Evolutionary conservation across 2,797 vertebrate species (phyloP).

Genomic region (Hyperoplus lanceolatus): DNA sequence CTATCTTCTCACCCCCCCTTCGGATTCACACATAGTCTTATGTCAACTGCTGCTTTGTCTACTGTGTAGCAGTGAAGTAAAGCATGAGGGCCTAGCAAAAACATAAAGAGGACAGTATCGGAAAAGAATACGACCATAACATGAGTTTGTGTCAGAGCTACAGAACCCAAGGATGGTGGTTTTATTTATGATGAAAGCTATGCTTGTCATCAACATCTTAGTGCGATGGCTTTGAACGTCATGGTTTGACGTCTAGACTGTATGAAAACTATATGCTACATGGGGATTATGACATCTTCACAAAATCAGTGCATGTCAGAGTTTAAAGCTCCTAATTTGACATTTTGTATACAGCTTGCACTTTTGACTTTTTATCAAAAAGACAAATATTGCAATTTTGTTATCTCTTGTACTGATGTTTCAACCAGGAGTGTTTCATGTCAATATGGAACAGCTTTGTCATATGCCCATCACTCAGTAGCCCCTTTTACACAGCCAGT

Average conservation of each 20-base stretch:
- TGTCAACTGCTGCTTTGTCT: constrained; percentile 13
- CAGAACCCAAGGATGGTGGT: neutral
- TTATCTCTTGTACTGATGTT: constrained; percentile 10
- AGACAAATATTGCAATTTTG: too few relatives aligned
- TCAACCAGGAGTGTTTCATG: neutral
- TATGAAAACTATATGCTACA: too few relatives aligned
- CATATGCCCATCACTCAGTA: too few relatives aligned
- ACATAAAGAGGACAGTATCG: neutral
- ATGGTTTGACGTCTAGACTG: neutral
- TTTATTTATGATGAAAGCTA: neutral
- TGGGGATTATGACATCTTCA: neutral
- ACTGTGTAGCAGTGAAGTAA: constrained; percentile 4
- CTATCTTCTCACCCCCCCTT: neutral
- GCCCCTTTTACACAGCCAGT: too few relatives aligned
- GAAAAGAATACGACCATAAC: neutral
- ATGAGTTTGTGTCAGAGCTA: neutral
- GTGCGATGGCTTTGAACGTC: neutral
- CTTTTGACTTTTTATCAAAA: too few relatives aligned
- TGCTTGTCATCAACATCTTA: neutral
- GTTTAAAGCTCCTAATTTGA: too few relatives aligned
- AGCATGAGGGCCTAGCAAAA: neutral
- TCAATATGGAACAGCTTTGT: too few relatives aligned
- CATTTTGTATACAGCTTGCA: too few relatives aligned
- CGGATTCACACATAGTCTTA: constrained; percentile 19
- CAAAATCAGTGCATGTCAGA: neutral